Evolutionary conservation across 2,113 vertebrate species (phyloP), one percentile per base, ranked within the genome.

Genomic region (Verasper variegatus): DNA sequence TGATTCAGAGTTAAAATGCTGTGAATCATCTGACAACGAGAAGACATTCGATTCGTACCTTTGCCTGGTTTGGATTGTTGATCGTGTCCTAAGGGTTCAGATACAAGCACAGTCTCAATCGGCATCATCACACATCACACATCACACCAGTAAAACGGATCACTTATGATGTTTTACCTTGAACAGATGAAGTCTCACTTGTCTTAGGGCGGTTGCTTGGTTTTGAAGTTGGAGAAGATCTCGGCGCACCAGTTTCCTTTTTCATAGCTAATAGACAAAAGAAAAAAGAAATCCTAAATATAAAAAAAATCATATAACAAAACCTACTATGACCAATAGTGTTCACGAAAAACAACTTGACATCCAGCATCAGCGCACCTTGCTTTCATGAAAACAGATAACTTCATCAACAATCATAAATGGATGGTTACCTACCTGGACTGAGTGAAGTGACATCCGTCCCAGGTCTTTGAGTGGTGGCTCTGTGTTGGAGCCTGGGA

Each of bases 171-270:
- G 45, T 55, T 18, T 2, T 57, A 72, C 60, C n/a, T 52, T 40
- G 1, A 5, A 3, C 5, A 47, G 55, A 20, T 0, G 35, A 2
- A 27, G 26, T 17, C 1, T 17, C 11, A 1, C 1, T 27, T 1
- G 26, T 59, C 26, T 11, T 4, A 14, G 47, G 14, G 17, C 6
- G 2, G 7, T 10, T 47, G 23, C 2, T 21, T 8, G 6, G 0
- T 0, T 6, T 20, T 0, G 1, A 1, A 12, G 0, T 0, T 14
- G 1, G 0, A 15, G 3, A 0, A 42, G 76, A 18, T 24, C 1
- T 18, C 18, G 21, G 20, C 9, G 1, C 0, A 2, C 14, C 0
- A n/a, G n/a, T 10, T 13, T 0, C 13, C 11, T 4, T 8, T 61
- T 0, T 23, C 21, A 1, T 2, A 49, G 42, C 45, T 70, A 26